Evolutionary conservation across 2,888 invertebrate species (phyloP).

Genomic region (Oasisia sp.): DNA sequence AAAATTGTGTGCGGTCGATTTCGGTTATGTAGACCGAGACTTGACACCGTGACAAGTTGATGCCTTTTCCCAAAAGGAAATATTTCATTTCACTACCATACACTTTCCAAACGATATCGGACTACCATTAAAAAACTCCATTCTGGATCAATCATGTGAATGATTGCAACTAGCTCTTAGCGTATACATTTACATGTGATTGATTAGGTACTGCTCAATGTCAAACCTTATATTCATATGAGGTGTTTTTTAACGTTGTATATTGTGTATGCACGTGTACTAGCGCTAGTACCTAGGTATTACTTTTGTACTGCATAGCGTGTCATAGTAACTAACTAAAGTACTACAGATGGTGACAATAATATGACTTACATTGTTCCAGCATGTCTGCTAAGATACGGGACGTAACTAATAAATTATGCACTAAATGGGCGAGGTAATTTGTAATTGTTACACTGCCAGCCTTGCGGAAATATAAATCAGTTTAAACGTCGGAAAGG

Average conservation of each 20-base stretch:
- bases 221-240: background rate
- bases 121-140: background rate
- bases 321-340: background rate
- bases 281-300: too few relatives aligned
- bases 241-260: background rate
- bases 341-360: background rate
- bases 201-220: background rate
- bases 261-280: background rate
- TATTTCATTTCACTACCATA: too few relatives aligned
- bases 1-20: background rate
- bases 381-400: background rate
- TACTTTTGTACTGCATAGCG: background rate
- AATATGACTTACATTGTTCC: background rate
- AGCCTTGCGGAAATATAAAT: background rate
- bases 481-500: background rate
- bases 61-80: too few relatives aligned
- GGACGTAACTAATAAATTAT: background rate
- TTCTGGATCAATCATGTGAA: background rate
- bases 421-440: background rate
- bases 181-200: background rate
- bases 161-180: background rate
- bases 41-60: too few relatives aligned
- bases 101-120: background rate
- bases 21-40: background rate
- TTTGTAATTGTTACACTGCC: background rate